These are phyloP conservation scores for Carettochelys insculpta DNA, from an alignment of 2,113 vertebrate genomes.

Conservation along the genomic window DNA sequence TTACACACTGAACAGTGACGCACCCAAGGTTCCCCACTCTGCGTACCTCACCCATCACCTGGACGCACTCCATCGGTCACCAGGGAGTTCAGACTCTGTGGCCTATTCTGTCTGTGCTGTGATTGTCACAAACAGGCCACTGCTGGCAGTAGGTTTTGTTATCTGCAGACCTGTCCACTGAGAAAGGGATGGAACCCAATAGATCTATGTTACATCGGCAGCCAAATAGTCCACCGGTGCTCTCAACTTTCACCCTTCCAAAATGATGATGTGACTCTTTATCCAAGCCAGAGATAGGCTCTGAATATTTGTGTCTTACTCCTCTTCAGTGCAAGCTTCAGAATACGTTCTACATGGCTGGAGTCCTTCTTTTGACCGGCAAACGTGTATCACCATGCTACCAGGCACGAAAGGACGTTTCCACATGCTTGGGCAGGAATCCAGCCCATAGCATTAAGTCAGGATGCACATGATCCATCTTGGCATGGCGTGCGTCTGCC, in stretches of 20 bases:
- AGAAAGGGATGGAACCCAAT: neutral
- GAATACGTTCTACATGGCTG: neutral
- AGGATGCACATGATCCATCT: conserved; percentile 16
- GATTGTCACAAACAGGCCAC: neutral
- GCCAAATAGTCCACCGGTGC: conserved; percentile 1
- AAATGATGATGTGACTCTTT: neutral
- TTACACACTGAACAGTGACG: neutral
- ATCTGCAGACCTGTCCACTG: neutral
- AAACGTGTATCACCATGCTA: neutral
- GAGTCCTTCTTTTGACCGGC: neutral
- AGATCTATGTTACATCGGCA: neutral
- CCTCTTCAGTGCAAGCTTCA: conserved; percentile 3
- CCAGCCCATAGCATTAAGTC: neutral
- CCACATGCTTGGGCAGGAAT: conserved; percentile 1
- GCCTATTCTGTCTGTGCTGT: accelerated
- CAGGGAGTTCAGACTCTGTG: accelerated
- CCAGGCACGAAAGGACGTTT: neutral
- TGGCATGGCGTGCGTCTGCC: neutral
- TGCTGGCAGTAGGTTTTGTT: neutral
- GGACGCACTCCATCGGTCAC: neutral
- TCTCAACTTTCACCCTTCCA: neutral
- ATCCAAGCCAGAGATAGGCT: neutral
- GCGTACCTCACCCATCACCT: neutral
- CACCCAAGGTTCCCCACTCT: neutral
- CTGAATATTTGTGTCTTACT: neutral